A percentile compares a stretch with the other conserved stretches of the same genome.
phyloP scores from a whole-genome alignment of 2,888 invertebrate species.

The Thecophora atra region DNA sequence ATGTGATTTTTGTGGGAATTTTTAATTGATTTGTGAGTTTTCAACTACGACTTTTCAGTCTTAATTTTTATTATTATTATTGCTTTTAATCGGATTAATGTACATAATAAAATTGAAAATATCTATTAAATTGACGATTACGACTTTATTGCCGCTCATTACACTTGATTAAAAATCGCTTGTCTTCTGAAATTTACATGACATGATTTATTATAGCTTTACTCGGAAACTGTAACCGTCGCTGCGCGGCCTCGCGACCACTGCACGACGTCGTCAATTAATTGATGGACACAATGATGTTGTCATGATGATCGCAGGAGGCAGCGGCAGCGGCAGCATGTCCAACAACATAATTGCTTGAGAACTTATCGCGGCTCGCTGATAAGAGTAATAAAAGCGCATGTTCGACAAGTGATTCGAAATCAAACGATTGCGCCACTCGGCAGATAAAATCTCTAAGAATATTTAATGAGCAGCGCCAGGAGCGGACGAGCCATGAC shows the following conservation, averaged over 20 bases:
- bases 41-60: no score
- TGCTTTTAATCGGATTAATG: no score
- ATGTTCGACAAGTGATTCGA: conserved; percentile 55
- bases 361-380: conserved; percentile 11
- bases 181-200: not conserved
- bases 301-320: conserved; percentile 23
- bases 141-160: not conserved
- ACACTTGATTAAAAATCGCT: not conserved
- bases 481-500: conserved; percentile 31
- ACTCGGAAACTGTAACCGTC: not conserved
- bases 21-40: no score
- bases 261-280: conserved; percentile 22
- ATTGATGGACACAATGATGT: conserved; percentile 26
- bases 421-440: conserved; percentile 53
- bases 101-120: no score
- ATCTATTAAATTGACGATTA: not conserved
- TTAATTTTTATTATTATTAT: no score
- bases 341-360: conserved; percentile 29
- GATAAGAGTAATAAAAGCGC: conserved; percentile 54
- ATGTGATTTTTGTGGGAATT: no score
- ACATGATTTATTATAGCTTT: conserved; percentile 7
- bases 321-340: conserved; percentile 11
- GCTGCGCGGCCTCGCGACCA: conserved; percentile 6
- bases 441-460: conserved; percentile 58
- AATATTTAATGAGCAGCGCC: conserved; percentile 47